Conservation (phyloP, 2,888 invertebrate genomes). For the Branchipolynoe longqiensis region DNA sequence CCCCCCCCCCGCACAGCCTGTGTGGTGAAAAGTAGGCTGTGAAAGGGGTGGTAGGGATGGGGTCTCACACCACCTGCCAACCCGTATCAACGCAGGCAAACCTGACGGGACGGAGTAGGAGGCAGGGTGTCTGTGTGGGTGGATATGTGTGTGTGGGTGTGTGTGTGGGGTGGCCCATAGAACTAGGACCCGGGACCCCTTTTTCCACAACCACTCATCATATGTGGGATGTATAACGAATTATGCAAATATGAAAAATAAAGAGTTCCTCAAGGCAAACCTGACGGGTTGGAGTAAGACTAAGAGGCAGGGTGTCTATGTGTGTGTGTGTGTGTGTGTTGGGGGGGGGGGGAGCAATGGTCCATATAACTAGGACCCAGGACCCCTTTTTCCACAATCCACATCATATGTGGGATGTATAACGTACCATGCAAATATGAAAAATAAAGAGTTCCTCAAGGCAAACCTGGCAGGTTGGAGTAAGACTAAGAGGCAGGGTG, state of each 20-base stretch:
- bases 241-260: no score
- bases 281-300: no score
- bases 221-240: no score
- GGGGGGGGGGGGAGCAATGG: not conserved
- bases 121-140: not conserved
- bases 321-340: no score
- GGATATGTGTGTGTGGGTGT: no score
- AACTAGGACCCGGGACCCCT: not conserved
- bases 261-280: no score
- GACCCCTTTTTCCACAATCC: not conserved
- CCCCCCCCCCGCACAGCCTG: not conserved
- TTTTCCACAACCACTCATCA: not conserved
- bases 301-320: no score
- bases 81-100: not conserved
- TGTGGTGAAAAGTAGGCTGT: not conserved
- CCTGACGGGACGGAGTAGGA: not conserved
- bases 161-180: not conserved
- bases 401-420: no score
- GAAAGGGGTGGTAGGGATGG: slow-evolving; percentile 2
- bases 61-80: not conserved
- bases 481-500: no score
- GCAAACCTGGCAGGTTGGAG: no score
- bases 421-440: no score
- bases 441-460: no score
- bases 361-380: not conserved